Percentiles rank a stretch among this genome's conserved stretches.
Evolutionary conservation across 2,888 invertebrate species (phyloP).

Genomic region (Mactromeris polynyma): DNA sequence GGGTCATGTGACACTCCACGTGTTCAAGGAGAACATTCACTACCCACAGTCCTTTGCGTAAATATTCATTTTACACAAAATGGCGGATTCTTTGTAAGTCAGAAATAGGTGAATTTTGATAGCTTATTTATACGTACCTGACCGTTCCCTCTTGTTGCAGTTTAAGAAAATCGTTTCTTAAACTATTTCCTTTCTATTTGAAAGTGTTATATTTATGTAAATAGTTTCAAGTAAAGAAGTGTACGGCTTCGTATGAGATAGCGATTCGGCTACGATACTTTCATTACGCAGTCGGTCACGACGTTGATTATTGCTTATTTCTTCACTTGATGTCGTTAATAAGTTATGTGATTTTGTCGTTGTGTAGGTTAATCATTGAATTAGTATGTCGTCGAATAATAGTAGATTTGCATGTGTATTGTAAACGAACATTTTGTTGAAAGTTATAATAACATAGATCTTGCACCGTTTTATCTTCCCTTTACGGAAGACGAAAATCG

Average conservation of each 20-base stretch:
- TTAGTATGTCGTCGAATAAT: not conserved
- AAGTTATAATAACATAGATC: slow-evolving; percentile 35
- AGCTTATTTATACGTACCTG: slow-evolving; percentile 69
- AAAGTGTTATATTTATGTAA: slow-evolving; percentile 57
- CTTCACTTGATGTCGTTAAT: slow-evolving; percentile 19
- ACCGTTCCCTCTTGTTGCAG: slow-evolving; percentile 48
- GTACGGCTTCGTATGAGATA: slow-evolving; percentile 52
- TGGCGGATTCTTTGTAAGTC: slow-evolving; percentile 84
- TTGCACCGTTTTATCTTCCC: slow-evolving; percentile 21
- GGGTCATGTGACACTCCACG: slow-evolving; percentile 72
- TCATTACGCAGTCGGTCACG: slow-evolving; percentile 40
- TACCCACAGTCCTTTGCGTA: slow-evolving; percentile 68
- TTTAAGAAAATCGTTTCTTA: slow-evolving; percentile 60
- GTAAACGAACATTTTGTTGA: not conserved
- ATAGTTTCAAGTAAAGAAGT: slow-evolving; percentile 52
- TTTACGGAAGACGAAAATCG: slow-evolving; percentile 38
- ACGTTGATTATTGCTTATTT: slow-evolving; percentile 56
- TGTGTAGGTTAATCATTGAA: not conserved
- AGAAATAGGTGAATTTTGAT: slow-evolving; percentile 66
- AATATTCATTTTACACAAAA: slow-evolving; percentile 77
- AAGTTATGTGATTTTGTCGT: not conserved
- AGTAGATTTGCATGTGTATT: not conserved
- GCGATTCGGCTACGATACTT: slow-evolving; percentile 29
- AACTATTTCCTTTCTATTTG: slow-evolving; percentile 64
- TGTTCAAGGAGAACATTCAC: slow-evolving; percentile 66